Conservation (phyloP, 2,797 vertebrate genomes). For the Gastrophryne carolinensis region DNA sequence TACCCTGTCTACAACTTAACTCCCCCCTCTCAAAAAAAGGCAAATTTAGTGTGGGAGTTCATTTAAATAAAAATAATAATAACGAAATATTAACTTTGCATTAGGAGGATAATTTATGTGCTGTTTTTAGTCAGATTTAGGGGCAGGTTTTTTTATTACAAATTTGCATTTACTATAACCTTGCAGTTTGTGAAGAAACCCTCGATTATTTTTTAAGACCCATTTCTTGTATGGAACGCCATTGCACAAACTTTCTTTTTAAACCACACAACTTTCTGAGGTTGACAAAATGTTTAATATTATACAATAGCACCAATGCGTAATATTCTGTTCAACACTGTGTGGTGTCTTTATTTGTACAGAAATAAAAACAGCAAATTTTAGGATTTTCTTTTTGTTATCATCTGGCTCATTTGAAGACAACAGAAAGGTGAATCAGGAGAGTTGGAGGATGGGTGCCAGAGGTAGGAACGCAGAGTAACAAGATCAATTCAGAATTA, state of each 20-base stretch:
- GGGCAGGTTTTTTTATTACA: too few relatives aligned
- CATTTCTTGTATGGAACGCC: too few relatives aligned
- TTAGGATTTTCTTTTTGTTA: slow-evolving; percentile 36
- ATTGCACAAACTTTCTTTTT: not conserved
- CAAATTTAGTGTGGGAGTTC: too few relatives aligned
- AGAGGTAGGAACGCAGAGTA: slow-evolving; percentile 36
- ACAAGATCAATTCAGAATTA: slow-evolving; percentile 33
- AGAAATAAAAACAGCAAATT: slow-evolving; percentile 39
- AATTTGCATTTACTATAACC: too few relatives aligned
- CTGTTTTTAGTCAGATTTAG: too few relatives aligned
- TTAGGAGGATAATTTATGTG: too few relatives aligned
- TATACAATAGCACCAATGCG: slow-evolving; percentile 49
- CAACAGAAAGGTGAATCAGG: not conserved
- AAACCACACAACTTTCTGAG: not conserved
- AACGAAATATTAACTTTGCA: too few relatives aligned
- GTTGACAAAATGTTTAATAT: slow-evolving; percentile 31
- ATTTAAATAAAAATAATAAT: too few relatives aligned
- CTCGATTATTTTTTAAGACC: too few relatives aligned
- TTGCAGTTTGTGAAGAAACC: too few relatives aligned
- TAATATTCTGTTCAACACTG: slow-evolving; percentile 45
- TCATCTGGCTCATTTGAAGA: slow-evolving; percentile 36
- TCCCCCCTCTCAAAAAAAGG: too few relatives aligned
- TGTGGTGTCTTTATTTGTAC: slow-evolving; percentile 49
- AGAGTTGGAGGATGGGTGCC: not conserved
- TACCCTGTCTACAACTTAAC: too few relatives aligned